These are phyloP conservation scores for Drosophila kohkoa DNA, from an alignment of 1,140 invertebrate genomes.

Conservation along the genomic window DNA sequence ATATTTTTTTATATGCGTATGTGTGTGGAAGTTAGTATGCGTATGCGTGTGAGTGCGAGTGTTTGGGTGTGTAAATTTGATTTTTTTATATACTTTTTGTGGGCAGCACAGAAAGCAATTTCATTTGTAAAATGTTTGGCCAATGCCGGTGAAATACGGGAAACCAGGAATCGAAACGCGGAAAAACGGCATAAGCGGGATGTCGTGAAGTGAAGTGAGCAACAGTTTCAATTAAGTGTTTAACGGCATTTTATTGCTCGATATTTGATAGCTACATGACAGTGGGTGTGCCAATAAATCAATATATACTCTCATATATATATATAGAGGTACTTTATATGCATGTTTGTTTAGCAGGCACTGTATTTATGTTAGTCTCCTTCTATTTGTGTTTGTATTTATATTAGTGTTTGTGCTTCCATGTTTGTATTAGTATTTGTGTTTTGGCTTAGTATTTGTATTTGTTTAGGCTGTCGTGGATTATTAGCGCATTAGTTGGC, in stretches of 20 bases:
- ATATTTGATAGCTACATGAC: slow-evolving; percentile 66
- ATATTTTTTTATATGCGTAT: slow-evolving; percentile 55
- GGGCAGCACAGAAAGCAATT: slow-evolving; percentile 72
- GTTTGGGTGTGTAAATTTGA: slow-evolving; percentile 29
- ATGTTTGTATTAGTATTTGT: slow-evolving; percentile 15
- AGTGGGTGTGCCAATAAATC: slow-evolving; percentile 62
- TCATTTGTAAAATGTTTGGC: slow-evolving; percentile 57
- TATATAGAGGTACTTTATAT: slow-evolving; percentile 8
- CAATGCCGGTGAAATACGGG: slow-evolving; percentile 1
- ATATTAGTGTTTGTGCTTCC: slow-evolving; percentile 13
- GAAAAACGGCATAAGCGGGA: neutral
- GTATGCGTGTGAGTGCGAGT: neutral
- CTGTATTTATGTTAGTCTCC: slow-evolving; percentile 21
- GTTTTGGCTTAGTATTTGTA: slow-evolving; percentile 62
- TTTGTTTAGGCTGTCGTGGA: slow-evolving; percentile 78
- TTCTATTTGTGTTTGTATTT: slow-evolving; percentile 66
- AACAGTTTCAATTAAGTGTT: slow-evolving; percentile 83
- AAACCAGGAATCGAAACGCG: neutral
- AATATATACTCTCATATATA: slow-evolving; percentile 51
- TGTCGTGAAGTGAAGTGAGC: slow-evolving; percentile 34
- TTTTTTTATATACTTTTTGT: slow-evolving; percentile 51
- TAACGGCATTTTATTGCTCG: slow-evolving; percentile 76
- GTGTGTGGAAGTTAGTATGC: neutral
- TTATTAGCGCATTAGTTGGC: slow-evolving; percentile 79
- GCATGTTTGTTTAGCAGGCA: slow-evolving; percentile 12